Conservation (phyloP, 2,888 invertebrate species). For the Chromoteleia sp. region DNA sequence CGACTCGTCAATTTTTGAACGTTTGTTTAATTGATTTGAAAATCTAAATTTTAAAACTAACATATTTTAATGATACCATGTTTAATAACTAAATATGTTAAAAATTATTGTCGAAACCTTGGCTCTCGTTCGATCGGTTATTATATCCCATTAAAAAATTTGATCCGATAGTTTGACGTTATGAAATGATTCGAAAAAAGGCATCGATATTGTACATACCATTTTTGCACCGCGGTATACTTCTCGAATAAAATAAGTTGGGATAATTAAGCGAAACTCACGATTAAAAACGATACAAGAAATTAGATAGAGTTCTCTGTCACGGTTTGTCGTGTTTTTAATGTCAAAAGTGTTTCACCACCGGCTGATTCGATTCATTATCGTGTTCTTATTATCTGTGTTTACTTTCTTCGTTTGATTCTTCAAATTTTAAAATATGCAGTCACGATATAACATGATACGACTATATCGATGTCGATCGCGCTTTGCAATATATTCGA, state of each 20-base stretch:
- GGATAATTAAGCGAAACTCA: slow-evolving; percentile 39
- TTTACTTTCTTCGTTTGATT: slow-evolving; percentile 57
- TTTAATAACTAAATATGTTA: no score
- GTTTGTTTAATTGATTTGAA: no score
- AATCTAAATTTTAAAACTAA: no score
- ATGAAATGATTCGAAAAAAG: no score
- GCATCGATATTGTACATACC: not conserved
- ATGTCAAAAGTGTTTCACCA: slow-evolving; percentile 61
- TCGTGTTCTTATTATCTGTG: slow-evolving; percentile 54
- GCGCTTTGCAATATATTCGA: slow-evolving; percentile 25
- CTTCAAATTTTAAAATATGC: slow-evolving; percentile 57
- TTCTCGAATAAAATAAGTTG: slow-evolving; percentile 36
- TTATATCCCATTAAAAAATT: no score
- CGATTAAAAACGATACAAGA: slow-evolving; percentile 51
- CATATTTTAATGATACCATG: no score
- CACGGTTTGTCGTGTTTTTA: slow-evolving; percentile 62
- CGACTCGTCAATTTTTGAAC: no score
- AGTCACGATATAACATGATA: slow-evolving; percentile 50
- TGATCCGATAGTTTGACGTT: no score
- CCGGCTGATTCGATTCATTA: slow-evolving; percentile 29
- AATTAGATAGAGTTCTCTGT: slow-evolving; percentile 57
- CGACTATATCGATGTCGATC: slow-evolving; percentile 40
- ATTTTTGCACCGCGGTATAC: not conserved
- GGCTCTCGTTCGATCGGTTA: no score
- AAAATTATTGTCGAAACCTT: no score